A percentile compares a stretch with the other conserved stretches of the same genome.
phyloP scores from a whole-genome alignment of 1,140 invertebrate species.

The Mercenaria mercenaria region DNA sequence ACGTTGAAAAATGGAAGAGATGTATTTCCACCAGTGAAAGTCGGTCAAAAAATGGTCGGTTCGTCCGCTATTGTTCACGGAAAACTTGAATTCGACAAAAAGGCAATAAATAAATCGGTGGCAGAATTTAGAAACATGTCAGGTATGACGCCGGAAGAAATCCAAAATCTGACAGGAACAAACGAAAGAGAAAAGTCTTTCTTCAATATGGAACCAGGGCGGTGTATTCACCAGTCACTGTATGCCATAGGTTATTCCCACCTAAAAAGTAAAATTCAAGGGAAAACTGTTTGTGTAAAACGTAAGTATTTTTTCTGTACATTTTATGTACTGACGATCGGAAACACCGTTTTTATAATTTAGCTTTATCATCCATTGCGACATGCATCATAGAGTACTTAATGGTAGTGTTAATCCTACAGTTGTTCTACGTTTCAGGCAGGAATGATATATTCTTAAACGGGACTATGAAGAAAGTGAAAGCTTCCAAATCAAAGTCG shows the following conservation, averaged over 20 bases:
- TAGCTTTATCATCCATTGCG: not conserved
- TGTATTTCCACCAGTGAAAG: conserved; percentile 10
- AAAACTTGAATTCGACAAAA: conserved; percentile 21
- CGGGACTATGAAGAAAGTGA: not conserved
- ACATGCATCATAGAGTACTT: not conserved
- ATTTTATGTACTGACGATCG: not conserved
- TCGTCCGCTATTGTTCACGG: conserved; percentile 45
- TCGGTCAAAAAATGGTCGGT: not conserved
- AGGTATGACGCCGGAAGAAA: conserved; percentile 7
- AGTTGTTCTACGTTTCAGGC: not conserved
- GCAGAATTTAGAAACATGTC: conserved; percentile 25
- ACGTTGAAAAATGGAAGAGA: not conserved
- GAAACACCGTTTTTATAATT: not conserved
- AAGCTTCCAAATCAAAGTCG: not conserved
- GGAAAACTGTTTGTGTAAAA: conserved; percentile 27
- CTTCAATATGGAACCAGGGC: conserved; percentile 47
- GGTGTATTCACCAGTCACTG: conserved; percentile 29
- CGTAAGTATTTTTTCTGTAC: conserved; percentile 15
- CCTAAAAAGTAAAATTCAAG: conserved; percentile 42
- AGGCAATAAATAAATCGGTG: conserved; percentile 23
- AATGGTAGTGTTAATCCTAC: not conserved
- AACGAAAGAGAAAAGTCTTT: conserved; percentile 33
- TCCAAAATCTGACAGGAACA: not conserved
- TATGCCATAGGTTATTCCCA: conserved; percentile 36
- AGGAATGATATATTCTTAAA: not conserved